Evolutionary conservation across 2,113 vertebrate genomes (phyloP), one percentile per base, ranked within the genome.

Genomic region (Megaptera novaeangliae): DNA sequence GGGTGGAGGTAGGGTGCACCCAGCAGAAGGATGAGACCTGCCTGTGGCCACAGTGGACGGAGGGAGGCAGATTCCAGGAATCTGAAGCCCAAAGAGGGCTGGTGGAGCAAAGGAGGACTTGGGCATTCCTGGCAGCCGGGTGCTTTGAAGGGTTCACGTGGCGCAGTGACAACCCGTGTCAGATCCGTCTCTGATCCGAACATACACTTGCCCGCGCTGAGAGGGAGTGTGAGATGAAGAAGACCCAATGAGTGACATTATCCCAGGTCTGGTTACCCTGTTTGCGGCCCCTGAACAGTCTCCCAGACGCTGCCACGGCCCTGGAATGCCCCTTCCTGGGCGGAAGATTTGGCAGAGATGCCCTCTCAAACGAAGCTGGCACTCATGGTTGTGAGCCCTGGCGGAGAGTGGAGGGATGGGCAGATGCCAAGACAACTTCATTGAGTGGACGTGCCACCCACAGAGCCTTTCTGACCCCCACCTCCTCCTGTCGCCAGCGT

Each of bases 401-500:
- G 94, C 72, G 29, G 46, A 82, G 86, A 78, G 74, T 84, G 91
- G 97, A 96, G 89, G n/a, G 96, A 88, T 55, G 46, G 94, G 69
- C 82, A 12, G 3, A 68, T 97, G 98, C 97, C 98, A 98, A 85
- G 95, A 98, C 92, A 98, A 46, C 97, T 98, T 98, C 97, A 97
- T 97, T 17, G 0, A 0, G 18, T 1, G 0, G 71, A 59, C 6
- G 17, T 6, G 1, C 44, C 91, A 17, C 95, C 88, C 8, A 0
- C 0, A 0, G 86, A 97, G 91, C 29, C 80, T 52, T 92, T 25
- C 0, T 1, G 94, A 64, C 92, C 10, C 0, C 1, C 0, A 7
- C 34, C 0, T 9, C 39, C 1, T 4, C 57, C 88, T 14, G 29
- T n/a, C 0, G 0, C 57, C 0, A 0, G 13, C 5, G 14, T 34